phyloP scores from a whole-genome alignment of 2,888 invertebrate species.

The Melieria omissa region DNA sequence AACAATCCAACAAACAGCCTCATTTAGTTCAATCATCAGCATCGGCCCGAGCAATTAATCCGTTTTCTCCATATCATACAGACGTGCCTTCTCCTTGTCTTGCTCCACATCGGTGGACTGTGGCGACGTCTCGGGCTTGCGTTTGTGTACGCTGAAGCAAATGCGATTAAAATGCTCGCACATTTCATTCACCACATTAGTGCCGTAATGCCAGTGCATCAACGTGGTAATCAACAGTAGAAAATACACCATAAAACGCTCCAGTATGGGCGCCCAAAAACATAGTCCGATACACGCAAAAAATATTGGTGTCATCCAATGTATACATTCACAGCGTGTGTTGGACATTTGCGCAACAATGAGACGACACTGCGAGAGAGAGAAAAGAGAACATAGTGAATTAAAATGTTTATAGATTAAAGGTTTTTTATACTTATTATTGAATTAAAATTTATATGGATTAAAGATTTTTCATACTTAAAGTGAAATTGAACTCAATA shows the following conservation, averaged over 20 bases:
- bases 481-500: too few relatives aligned
- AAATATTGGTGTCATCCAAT: slow-evolving; percentile 66
- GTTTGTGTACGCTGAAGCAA: slow-evolving; percentile 74
- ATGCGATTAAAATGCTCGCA: slow-evolving; percentile 91
- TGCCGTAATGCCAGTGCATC: slow-evolving; percentile 92
- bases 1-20: too few relatives aligned
- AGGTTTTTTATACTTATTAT: too few relatives aligned
- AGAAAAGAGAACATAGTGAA: slow-evolving; percentile 12
- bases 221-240: slow-evolving; percentile 78
- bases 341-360: slow-evolving; percentile 98
- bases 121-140: slow-evolving; percentile 15
- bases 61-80: slow-evolving; percentile 23
- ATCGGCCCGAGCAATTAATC: slow-evolving; percentile 1
- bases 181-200: slow-evolving; percentile 95
- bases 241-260: slow-evolving; percentile 77
- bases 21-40: too few relatives aligned
- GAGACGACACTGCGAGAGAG: slow-evolving; percentile 82
- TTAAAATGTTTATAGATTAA: slow-evolving; percentile 4
- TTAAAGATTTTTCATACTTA: neutral
- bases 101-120: slow-evolving; percentile 11
- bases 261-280: slow-evolving; percentile 68
- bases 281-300: slow-evolving; percentile 55
- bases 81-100: slow-evolving; percentile 7
- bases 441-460: slow-evolving; percentile 4
- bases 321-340: slow-evolving; percentile 84